Conservation (phyloP, 2,797 vertebrate species). For the Tokudaia muenninki region DNA sequence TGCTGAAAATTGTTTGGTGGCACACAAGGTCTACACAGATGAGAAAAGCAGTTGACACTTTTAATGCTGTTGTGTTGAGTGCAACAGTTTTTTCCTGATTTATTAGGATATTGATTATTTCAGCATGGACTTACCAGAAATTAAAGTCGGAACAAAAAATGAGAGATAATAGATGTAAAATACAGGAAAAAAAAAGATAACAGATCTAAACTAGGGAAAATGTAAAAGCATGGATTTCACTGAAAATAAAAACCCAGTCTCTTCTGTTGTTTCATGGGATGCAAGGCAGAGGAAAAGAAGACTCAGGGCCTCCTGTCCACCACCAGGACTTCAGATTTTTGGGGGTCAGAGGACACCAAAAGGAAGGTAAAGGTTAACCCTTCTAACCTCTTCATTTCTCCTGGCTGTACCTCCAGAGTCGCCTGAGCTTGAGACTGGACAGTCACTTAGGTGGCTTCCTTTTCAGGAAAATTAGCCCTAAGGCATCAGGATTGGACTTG, state of each 20-base stretch:
- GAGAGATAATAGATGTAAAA: constrained; percentile 54
- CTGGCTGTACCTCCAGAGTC: not conserved
- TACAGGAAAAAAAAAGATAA: constrained; percentile 15
- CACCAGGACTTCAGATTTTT: constrained; percentile 9
- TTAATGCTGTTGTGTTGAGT: constrained; percentile 43
- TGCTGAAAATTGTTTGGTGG: not conserved
- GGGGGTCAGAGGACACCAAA: not conserved
- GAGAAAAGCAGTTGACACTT: constrained; percentile 51
- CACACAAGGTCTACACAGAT: constrained; percentile 8
- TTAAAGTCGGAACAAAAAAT: constrained; percentile 40
- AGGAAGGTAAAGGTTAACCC: not conserved
- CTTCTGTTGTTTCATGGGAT: not conserved
- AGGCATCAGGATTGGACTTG: not conserved
- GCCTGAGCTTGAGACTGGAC: not conserved
- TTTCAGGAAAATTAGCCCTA: not conserved
- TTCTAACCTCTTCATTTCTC: not conserved
- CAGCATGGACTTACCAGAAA: not conserved
- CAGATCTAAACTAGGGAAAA: constrained; percentile 24
- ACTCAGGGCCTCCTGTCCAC: not conserved
- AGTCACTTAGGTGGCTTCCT: not conserved
- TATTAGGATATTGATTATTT: constrained; percentile 48
- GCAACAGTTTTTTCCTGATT: constrained; percentile 11
- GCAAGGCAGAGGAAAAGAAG: not conserved
- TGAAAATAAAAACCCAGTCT: constrained; percentile 20
- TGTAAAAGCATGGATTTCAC: constrained; percentile 5